Evolutionary conservation across 2,888 invertebrate genomes (phyloP).

Genomic region (Tachina lurida): DNA sequence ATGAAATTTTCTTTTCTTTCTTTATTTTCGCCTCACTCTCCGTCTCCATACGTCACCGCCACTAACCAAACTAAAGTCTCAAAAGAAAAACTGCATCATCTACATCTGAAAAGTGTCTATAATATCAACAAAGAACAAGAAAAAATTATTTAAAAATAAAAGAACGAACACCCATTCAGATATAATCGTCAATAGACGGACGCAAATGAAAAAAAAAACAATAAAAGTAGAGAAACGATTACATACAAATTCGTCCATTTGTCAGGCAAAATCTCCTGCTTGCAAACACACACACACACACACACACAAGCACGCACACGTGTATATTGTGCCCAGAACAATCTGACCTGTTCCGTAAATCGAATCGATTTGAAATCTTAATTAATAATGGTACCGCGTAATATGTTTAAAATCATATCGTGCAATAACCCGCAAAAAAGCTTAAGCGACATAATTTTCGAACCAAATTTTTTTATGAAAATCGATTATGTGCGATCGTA

Average conservation of each 20-base stretch:
- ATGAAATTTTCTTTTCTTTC: constrained; percentile 24
- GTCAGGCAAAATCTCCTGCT: constrained; percentile 18
- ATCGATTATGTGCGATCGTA: no score
- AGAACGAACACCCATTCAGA: constrained; percentile 29
- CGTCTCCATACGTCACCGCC: background rate
- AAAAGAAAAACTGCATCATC: constrained; percentile 46
- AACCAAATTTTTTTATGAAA: no score
- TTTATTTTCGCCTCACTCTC: background rate
- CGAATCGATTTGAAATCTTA: no score
- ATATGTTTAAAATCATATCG: background rate
- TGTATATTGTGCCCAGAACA: no score
- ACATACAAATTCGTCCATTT: constrained; percentile 53
- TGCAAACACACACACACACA: no score
- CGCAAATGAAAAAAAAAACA: constrained; percentile 26
- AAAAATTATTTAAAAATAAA: constrained; percentile 13
- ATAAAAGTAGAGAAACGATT: constrained; percentile 42
- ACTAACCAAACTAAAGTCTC: background rate
- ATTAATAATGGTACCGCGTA: no score
- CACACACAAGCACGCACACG: no score
- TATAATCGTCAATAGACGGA: constrained; percentile 40
- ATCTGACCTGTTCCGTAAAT: no score
- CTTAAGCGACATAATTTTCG: no score
- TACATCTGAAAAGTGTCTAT: constrained; percentile 23
- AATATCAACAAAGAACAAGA: constrained; percentile 36
- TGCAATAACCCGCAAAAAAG: background rate